Evolutionary conservation across 2,797 vertebrate species (phyloP), one percentile per base, ranked within the genome.

Genomic region (Dendrocincla fuliginosa): DNA sequence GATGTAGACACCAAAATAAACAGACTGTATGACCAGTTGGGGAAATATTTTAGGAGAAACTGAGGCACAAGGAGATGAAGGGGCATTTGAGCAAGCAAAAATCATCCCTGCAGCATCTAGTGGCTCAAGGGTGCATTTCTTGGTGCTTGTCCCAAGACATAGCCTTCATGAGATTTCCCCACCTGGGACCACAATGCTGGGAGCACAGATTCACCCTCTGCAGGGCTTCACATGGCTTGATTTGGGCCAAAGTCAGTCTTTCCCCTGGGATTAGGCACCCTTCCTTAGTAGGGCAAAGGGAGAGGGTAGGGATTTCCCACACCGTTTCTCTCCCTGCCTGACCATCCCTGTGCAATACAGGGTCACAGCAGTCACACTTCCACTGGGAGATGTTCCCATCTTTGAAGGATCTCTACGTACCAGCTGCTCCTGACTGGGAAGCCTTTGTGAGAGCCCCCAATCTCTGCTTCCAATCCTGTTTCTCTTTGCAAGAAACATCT

Each of bases 291-390:
- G 9, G 8, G 19, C 33, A 89, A 27, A 83, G 5, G 12, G 7
- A 93, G 30, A 63, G 10, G 15, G 3, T 13, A 65, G 57, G 55
- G 46, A 73, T 75, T 86, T 13, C 25, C 42, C n/a, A 18, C 0
- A 1, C 1, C 14, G 10, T 67, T 78, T 87, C 6, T 60, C 19
- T 80, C 24, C 20, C 49, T 0, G 0, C 13, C 18, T 65, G 18
- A 28, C 39, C 32, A 53, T 55, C 44, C 46, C 50, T 3, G 0
- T 24, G 27, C 39, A 67, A 73, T 19, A 22, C 16, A 61, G 35
- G 11, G 35, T 70, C 28, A 61, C 49, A 68, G 14, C 17, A 46
- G 35, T 9, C 50, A 83, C 3, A 1, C 10, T 11, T 16, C 35
- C 59, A 32, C 39, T 84, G 30, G 23, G 15, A 84, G 65, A 33